Evolutionary conservation across 1,140 invertebrate species (phyloP), one percentile per base, ranked within the genome.

Genomic region (Sarcophaga bullata): DNA sequence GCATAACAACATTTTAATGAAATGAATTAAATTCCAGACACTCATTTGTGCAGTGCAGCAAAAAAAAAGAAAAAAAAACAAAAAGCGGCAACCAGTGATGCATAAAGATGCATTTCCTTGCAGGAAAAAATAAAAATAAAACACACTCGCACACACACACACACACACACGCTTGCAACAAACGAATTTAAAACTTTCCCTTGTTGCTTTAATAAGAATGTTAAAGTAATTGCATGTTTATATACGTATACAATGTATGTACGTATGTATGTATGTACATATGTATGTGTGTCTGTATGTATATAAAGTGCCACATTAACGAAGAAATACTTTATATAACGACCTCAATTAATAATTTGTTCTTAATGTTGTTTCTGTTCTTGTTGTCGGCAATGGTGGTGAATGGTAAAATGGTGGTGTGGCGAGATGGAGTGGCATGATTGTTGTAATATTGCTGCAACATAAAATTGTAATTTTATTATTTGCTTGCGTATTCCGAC

Each of bases 401-500:
- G 25, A n/a, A 37, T 37, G 25, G 25, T 37, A 4, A n/a, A 37
- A 37, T 37, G 25, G 25, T 37, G 25, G 25, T 37, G 25, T 37
- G 25, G 25, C 4, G 25, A 2, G 25, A 4, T 37, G 25, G 1
- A 13, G 10, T 58, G 52, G 54, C 54, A 58, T 58, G 54, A 58
- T 58, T 58, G 54, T 58, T 58, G 54, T 58, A 58, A 58, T 58
- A n/a, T 58, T 58, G 54, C 13, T 58, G 54, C 54, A 58, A 58
- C 54, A 58, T 58, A 58, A 58, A 58, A 58, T 58, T 58, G 54
- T 58, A 58, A 58, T 58, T 58, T 58, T 58, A 58, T 58, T 58
- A 58, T 58, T 58, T 58, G 15, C 54, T 58, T 58, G 54, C 25
- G 73, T 17, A 82, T 46, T 52, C 11, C 72, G 80, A 83, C 82